Base-by-base conservation (phyloP, 2,888 invertebrate genomes). In the Gonocerus acuteangulatus region DNA sequence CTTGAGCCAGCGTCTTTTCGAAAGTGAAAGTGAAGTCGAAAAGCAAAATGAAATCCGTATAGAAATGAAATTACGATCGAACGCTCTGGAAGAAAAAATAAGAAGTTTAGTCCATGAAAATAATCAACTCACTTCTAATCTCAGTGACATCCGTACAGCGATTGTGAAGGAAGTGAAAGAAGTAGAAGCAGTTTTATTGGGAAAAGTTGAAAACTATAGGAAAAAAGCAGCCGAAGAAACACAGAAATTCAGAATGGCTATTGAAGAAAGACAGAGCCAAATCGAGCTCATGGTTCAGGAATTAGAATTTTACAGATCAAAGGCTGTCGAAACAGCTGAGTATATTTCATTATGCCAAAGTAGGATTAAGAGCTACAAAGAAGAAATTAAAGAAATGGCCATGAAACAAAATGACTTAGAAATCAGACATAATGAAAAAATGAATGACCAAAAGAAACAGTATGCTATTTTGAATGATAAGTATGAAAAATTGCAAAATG, bases 1-100 rank as follows among this genome's bases (percentile, higher is more conserved):
- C 11, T 59, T 67, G 1, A 67, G 67, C 34, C 61, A 64, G 36
- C 48, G 67, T 23, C 57, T 67, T 4, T 60, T 63, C 22, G 67
- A 67, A 23, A 66, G 67, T 60, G 67, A 67, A 58, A 62, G 48
- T 21, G 67, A 67, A 51, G 67, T 67, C 13, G 67, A 66, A 48
- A 57, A 65, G 7, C 60, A 66, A 23, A 66, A 66, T 58, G 61
- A 63, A 32, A 60, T 60, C 15, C 63, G 63, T 6, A 60, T 60
- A 21, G 64, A 65, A 51, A 49, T 67, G n/a, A 42, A 59, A 48
- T 44, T 60, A 27, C 62, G 65, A 21, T 64, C 58, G 42, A 60
- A 62, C 23, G 60, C 56, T 19, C 56, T 67, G 7, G 67, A 67
- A 52, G 65, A 61, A 27, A 62, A 67, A 56, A 61, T 65, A 9